Percentiles rank a stretch among this genome's conserved stretches.
Evolutionary conservation across 2,888 invertebrate species (phyloP).

Genomic region (Dicyrtomina minuta): DNA sequence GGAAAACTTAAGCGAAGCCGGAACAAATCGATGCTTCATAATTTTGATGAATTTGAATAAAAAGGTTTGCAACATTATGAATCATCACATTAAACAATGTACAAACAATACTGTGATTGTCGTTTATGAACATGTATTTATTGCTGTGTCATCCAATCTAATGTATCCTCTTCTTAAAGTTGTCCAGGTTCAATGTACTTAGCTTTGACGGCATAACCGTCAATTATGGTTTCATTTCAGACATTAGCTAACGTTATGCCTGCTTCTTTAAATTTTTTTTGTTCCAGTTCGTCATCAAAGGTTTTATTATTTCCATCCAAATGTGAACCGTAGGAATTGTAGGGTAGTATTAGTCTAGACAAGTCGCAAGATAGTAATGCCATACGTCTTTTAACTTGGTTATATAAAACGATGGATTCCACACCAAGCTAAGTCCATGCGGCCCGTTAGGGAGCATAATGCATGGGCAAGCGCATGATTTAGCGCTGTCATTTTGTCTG

Average conservation of each 20-base stretch:
- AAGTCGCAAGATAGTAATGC: constrained; percentile 52
- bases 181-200: constrained; percentile 16
- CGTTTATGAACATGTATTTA: constrained; percentile 21
- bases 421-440: too few species aligned
- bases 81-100: constrained; percentile 32
- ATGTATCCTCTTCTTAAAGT: not conserved
- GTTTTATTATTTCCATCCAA: constrained; percentile 45
- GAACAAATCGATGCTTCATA: too few species aligned
- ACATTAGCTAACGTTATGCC: constrained; percentile 55
- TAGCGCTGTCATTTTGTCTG: too few species aligned
- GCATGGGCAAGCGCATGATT: too few species aligned
- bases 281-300: constrained; percentile 55
- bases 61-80: constrained; percentile 2
- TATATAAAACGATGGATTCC: too few species aligned
- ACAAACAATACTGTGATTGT: constrained; percentile 28
- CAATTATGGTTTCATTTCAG: constrained; percentile 54
- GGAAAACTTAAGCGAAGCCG: too few species aligned
- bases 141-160: not conserved
- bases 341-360: constrained; percentile 47
- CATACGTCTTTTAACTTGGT: constrained; percentile 53
- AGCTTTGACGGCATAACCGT: constrained; percentile 46
- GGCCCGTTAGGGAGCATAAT: too few species aligned
- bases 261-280: constrained; percentile 55
- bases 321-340: constrained; percentile 48
- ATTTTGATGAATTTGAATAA: constrained; percentile 11